Percentiles rank a stretch among this genome's conserved stretches.
Evolutionary conservation across 2,797 vertebrate species (phyloP).

Genomic region (Acanthurus tractus): DNA sequence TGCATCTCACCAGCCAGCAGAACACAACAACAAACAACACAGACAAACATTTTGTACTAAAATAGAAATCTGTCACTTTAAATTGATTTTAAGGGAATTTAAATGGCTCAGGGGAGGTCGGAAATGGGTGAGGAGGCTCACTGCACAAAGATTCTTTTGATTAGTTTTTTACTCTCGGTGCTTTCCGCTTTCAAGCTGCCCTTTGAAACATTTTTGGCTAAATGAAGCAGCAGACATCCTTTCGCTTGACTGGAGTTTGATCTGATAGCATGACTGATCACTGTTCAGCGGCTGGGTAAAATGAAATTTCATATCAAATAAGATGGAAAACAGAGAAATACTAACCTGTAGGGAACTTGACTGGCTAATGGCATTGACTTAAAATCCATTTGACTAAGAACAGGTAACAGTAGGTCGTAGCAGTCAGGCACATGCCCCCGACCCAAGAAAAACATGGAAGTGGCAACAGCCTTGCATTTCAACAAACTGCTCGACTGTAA

Average conservation of each 20-base stretch:
- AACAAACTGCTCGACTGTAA: no score
- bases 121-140: background rate
- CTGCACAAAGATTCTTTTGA: constrained; percentile 35
- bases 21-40: constrained; percentile 58
- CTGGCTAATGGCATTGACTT: background rate
- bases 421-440: no score
- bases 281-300: background rate
- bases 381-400: background rate
- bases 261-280: constrained; percentile 24
- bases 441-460: no score
- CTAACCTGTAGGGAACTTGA: background rate
- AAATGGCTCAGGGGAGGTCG: constrained; percentile 30
- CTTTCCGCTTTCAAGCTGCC: constrained; percentile 30
- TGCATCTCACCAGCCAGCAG: constrained; percentile 3
- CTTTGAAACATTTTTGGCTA: constrained; percentile 20
- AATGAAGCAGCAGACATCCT: constrained; percentile 25
- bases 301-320: background rate
- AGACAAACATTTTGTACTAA: constrained; percentile 51
- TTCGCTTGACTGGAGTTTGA: constrained; percentile 40
- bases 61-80: constrained; percentile 61
- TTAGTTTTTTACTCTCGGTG: constrained; percentile 55
- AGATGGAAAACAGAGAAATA: background rate
- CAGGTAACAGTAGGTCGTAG: no score
- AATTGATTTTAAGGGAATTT: constrained; percentile 23
- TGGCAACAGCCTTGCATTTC: no score